phyloP scores from a whole-genome alignment of 1,140 invertebrate species.

The Neuroterus valhalla region DNA sequence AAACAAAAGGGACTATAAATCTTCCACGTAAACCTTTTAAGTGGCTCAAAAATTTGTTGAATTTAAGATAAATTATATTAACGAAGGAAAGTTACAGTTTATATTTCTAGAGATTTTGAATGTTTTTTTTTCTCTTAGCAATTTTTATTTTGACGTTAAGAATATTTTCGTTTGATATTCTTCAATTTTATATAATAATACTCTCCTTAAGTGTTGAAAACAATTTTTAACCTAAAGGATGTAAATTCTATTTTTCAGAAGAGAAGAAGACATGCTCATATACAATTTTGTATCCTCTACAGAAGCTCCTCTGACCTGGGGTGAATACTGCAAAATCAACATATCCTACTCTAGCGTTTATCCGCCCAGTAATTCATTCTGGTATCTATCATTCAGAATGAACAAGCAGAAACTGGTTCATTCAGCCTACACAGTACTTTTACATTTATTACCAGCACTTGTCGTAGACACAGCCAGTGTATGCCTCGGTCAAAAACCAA shows the following conservation, averaged over 20 bases:
- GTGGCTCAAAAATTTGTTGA: too few species aligned
- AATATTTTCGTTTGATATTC: too few species aligned
- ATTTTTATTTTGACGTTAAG: too few species aligned
- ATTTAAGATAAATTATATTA: too few species aligned
- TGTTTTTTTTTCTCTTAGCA: too few species aligned
- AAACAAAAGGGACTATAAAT: too few species aligned
- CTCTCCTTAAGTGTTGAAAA: too few species aligned
- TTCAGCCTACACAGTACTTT: conserved; percentile 73
- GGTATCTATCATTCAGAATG: conserved; percentile 77
- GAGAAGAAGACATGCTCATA: conserved; percentile 76
- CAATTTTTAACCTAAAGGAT: too few species aligned
- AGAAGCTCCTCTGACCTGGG: conserved; percentile 82
- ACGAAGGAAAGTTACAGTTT: too few species aligned
- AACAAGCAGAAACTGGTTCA: conserved; percentile 76
- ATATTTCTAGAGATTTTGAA: too few species aligned
- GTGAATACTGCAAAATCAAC: conserved; percentile 76
- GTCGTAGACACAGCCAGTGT: conserved; percentile 76
- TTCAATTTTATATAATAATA: too few species aligned
- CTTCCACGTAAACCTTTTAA: too few species aligned
- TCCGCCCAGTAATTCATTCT: conserved; percentile 77
- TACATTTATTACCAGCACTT: conserved; percentile 81
- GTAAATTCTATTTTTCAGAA: conserved; percentile 50
- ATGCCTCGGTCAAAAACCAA: conserved; percentile 78
- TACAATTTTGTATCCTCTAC: conserved; percentile 84
- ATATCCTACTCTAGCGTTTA: conserved; percentile 72